These are phyloP conservation scores for Myotis daubentonii DNA, from an alignment of 2,797 vertebrate genomes.

Conservation along the genomic window DNA sequence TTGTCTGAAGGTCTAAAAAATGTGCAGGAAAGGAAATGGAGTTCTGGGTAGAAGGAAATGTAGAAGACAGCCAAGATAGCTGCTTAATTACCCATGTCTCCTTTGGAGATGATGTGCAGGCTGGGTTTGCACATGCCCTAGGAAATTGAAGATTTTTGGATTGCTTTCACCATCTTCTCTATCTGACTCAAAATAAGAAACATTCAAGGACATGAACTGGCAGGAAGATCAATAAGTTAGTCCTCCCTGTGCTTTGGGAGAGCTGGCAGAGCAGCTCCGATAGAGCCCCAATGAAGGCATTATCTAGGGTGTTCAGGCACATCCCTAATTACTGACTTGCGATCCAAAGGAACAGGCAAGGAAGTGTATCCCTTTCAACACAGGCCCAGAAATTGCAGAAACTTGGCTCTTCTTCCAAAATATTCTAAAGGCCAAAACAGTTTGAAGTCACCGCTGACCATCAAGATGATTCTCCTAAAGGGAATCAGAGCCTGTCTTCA, in stretches of 20 bases:
- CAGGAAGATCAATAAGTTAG: constrained; percentile 26
- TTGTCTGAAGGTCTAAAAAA: constrained; percentile 32
- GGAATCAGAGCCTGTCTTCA: background rate
- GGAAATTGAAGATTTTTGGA: background rate
- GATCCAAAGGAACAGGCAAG: background rate
- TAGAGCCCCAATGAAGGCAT: background rate
- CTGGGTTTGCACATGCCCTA: background rate
- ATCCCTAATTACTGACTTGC: constrained; percentile 23
- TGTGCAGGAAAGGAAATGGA: background rate
- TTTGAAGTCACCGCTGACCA: background rate
- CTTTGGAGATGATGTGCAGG: background rate
- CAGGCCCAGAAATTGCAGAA: constrained; percentile 11
- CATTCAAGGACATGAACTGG: constrained; percentile 5
- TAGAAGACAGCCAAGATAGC: background rate
- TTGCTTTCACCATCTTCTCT: constrained; percentile 13
- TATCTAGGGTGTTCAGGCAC: background rate
- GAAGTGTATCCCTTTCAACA: constrained; percentile 26
- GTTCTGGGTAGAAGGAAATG: constrained; percentile 2
- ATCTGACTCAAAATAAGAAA: constrained; percentile 30
- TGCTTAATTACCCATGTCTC: background rate
- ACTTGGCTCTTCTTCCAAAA: constrained; percentile 39
- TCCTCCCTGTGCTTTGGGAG: background rate
- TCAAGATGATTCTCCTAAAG: background rate
- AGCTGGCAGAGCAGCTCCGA: background rate
- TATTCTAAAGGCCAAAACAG: background rate